phyloP scores from a whole-genome alignment of 1,140 invertebrate species.

The Geopemphigus sp. region DNA sequence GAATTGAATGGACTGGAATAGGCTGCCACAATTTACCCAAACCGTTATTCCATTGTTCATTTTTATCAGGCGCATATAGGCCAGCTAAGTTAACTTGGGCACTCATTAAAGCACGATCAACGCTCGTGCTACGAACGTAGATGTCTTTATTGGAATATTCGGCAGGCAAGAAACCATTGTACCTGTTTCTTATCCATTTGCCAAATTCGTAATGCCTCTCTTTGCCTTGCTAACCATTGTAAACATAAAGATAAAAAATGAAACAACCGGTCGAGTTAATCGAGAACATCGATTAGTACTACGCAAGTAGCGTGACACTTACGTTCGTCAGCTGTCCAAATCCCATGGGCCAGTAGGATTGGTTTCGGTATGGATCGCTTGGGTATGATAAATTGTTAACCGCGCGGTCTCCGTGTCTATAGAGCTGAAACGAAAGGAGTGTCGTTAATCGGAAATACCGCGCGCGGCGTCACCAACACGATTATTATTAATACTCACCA shows the following conservation, averaged over 20 bases:
- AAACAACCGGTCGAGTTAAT: not conserved
- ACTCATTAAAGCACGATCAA: constrained; percentile 78
- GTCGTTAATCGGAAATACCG: not conserved
- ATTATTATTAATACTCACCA: constrained; percentile 10
- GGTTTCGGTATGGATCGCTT: constrained; percentile 69
- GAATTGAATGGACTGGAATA: constrained; percentile 76
- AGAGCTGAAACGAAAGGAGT: constrained; percentile 46
- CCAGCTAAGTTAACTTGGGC: constrained; percentile 77
- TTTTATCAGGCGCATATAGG: constrained; percentile 70
- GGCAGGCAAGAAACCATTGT: constrained; percentile 62
- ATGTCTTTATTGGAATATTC: constrained; percentile 65
- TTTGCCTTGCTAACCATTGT: constrained; percentile 62
- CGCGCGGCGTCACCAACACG: no score
- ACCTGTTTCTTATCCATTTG: constrained; percentile 63
- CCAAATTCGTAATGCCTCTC: constrained; percentile 64
- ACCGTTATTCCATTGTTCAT: constrained; percentile 70
- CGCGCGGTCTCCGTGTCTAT: constrained; percentile 73
- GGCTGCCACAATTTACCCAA: constrained; percentile 75
- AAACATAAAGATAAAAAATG: not conserved
- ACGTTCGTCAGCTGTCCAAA: constrained; percentile 77
- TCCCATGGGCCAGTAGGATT: constrained; percentile 67
- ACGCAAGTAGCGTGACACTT: no score
- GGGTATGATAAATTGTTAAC: constrained; percentile 72
- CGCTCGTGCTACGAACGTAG: constrained; percentile 68
- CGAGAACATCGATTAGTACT: no score